Percentiles rank a stretch among this genome's conserved stretches.
Evolutionary conservation across 2,113 vertebrate species (phyloP).

Genomic region (Phocoena sinus): DNA sequence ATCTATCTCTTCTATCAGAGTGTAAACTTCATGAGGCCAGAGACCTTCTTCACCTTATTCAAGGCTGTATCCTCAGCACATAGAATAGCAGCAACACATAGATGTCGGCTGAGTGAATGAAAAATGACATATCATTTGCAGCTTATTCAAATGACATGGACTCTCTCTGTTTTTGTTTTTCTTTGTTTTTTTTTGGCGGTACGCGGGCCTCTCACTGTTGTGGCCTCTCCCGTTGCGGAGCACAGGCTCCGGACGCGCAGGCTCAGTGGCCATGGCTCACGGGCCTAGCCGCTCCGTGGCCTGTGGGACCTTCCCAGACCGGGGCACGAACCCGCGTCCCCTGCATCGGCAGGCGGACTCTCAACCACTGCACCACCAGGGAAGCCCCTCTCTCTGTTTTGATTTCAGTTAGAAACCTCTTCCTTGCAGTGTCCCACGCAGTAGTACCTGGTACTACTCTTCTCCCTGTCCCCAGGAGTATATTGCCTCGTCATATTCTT

Average conservation of each 20-base stretch:
- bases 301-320: accelerated
- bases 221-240: too few species aligned
- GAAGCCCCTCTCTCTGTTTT: background rate
- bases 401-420: background rate
- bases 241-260: too few species aligned
- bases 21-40: background rate
- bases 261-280: too few species aligned
- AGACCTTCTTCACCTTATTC: background rate
- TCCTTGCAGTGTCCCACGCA: background rate
- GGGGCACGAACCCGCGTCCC: too few species aligned
- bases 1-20: background rate
- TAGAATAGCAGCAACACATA: background rate
- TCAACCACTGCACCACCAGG: too few species aligned
- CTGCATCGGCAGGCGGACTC: too few species aligned
- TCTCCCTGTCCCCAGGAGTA: background rate
- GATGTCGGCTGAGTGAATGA: background rate
- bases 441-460: background rate
- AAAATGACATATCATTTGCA: background rate
- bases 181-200: too few species aligned
- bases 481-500: background rate
- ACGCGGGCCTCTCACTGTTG: too few species aligned
- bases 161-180: background rate
- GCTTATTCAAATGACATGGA: background rate
- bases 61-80: background rate
- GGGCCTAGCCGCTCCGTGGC: too few species aligned